Conservation (phyloP, 2,888 invertebrate species). For the Andrena dorsata region DNA sequence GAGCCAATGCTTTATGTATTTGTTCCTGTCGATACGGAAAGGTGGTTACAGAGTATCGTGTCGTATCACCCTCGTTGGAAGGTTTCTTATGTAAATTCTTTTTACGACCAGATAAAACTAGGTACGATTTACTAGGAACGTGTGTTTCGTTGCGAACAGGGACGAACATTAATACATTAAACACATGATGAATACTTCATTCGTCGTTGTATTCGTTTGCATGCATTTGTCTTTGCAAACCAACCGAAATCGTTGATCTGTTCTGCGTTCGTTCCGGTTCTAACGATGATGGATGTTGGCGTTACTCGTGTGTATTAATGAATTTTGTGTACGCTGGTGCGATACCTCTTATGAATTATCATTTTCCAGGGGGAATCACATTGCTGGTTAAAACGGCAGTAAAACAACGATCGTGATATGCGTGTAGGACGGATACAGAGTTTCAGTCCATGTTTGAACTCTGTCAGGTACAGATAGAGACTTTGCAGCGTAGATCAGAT, state of each 20-base stretch:
- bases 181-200: conserved; percentile 2
- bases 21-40: conserved; percentile 69
- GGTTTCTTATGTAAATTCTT: conserved; percentile 58
- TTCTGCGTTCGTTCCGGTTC: conserved; percentile 2
- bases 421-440: not conserved
- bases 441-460: not conserved
- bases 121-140: conserved; percentile 44
- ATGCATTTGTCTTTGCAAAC: not conserved
- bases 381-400: not conserved
- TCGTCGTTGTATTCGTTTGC: not conserved
- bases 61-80: conserved; percentile 22
- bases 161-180: conserved; percentile 18
- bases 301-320: conserved; percentile 6
- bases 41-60: conserved; percentile 62
- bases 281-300: conserved; percentile 6
- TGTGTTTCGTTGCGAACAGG: not conserved
- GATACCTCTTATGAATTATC: conserved; percentile 16
- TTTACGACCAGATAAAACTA: conserved; percentile 25
- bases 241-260: not conserved
- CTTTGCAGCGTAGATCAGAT: too few relatives aligned
- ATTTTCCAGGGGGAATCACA: conserved; percentile 8
- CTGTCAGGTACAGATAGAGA: not conserved
- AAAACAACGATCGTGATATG: conserved; percentile 15
- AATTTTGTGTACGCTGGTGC: not conserved
- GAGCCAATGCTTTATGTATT: conserved; percentile 64